Percentiles rank a stretch among this genome's conserved stretches.
Conservation (phyloP, 1,140 invertebrate species). For the Homalodisca vitripennis region DNA sequence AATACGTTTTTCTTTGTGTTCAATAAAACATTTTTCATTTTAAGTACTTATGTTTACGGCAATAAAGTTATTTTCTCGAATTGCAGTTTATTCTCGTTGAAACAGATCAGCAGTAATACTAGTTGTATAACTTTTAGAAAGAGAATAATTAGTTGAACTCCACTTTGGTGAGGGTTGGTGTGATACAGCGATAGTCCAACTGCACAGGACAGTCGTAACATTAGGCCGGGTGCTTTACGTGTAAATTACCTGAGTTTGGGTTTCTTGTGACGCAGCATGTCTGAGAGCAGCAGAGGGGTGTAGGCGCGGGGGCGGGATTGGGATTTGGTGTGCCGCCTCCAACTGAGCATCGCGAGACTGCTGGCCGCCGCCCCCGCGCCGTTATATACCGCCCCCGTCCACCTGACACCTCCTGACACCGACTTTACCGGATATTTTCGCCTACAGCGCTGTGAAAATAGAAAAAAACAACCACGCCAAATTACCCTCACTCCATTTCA, state of each 20-base stretch:
- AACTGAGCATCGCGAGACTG: not conserved
- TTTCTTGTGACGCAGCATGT: constrained; percentile 30
- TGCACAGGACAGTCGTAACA: not conserved
- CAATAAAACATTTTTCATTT: no score
- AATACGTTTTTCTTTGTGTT: no score
- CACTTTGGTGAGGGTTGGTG: not conserved
- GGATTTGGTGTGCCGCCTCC: not conserved
- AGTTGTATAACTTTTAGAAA: not conserved
- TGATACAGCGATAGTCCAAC: not conserved
- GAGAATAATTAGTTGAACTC: no score
- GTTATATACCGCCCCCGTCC: not conserved
- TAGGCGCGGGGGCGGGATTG: not conserved
- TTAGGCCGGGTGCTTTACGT: no score
- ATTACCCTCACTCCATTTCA: no score
- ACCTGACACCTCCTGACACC: no score
- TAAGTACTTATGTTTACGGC: no score
- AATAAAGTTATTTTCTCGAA: not conserved
- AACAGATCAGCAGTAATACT: not conserved
- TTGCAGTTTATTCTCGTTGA: not conserved
- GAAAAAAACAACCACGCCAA: no score
- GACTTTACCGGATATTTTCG: no score
- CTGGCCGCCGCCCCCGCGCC: not conserved
- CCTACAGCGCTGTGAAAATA: no score
- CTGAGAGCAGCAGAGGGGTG: not conserved
- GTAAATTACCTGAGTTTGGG: constrained; percentile 23